Evolutionary conservation across 2,113 vertebrate species (phyloP), one percentile per base, ranked within the genome.

Genomic region (Perognathus longimembris): DNA sequence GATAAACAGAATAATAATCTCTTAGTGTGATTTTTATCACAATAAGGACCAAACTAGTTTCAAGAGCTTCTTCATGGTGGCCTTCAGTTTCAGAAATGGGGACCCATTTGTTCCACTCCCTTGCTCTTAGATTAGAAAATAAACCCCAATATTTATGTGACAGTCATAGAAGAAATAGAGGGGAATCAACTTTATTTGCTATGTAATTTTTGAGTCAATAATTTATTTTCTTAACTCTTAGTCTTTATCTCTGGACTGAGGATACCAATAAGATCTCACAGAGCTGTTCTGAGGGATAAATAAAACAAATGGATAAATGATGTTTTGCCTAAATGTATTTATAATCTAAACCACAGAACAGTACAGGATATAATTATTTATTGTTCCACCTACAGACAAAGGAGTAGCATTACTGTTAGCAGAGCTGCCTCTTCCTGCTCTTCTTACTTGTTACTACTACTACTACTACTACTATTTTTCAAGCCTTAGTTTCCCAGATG

Each of bases 181-280:
- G 26, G 69, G 88, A 40, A 71, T 40, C 73, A 50, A 91, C n/a
- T 84, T 83, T 42, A 80, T 75, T 79, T 84, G 30, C 12, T 84
- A 24, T 88, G 40, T 69, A 54, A 95, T 85, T 81, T 54, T 91
- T 70, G 7, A 85, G 45, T 63, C 30, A 69, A n/a, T 66, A 63
- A 91, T 67, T 94, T 85, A 45, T 74, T 89, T 30, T 88, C 66
- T 88, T 73, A 26, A 80, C 21, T 86, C 30, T 76, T 10, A 63
- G 57, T 80, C 20, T 45, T 90, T 87, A 74, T 38, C 34, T 57
- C 10, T 88, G 88, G 80, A 42, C 64, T 75, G 30, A 91, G 42
- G 40, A 67, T 34, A 77, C 34, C 26, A 45, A 7, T 77, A 42
- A 38, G 34, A 74, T 50, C 24, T 87, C 28, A 91, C 6, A 40